Percentiles rank a stretch among this genome's conserved stretches.
Conservation (phyloP, 2,888 invertebrate genomes). For the Cosmorhoe ocellata region DNA sequence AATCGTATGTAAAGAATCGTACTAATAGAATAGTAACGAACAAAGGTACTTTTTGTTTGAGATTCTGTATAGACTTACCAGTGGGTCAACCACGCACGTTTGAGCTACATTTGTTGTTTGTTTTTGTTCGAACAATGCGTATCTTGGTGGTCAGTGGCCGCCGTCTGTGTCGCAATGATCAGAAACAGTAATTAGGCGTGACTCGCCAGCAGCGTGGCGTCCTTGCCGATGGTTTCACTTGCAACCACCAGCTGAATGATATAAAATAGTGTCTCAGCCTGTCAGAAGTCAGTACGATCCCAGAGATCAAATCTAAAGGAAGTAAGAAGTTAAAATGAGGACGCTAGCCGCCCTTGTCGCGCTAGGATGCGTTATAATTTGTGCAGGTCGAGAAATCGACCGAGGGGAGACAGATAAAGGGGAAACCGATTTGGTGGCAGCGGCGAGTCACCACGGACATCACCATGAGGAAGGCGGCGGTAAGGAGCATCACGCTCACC, state of each 20-base stretch:
- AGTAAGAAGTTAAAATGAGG: constrained; percentile 60
- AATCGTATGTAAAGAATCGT: no score
- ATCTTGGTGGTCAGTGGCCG: constrained; percentile 17
- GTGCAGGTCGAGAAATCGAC: constrained; percentile 65
- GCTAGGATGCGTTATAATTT: constrained; percentile 62
- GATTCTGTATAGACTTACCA: constrained; percentile 4
- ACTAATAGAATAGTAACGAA: no score
- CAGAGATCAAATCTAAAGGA: constrained; percentile 65
- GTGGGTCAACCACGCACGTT: constrained; percentile 4
- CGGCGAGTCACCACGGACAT: constrained; percentile 74
- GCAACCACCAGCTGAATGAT: constrained; percentile 70
- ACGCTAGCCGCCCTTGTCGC: constrained; percentile 71
- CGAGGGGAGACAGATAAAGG: no score
- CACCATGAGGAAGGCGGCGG: constrained; percentile 87
- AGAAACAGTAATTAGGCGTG: constrained; percentile 64
- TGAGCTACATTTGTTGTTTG: constrained; percentile 6
- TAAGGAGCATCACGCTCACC: constrained; percentile 85
- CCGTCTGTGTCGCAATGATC: constrained; percentile 52
- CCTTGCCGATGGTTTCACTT: constrained; percentile 79
- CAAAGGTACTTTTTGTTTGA: no score
- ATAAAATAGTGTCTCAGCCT: constrained; percentile 71
- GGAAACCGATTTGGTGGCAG: constrained; percentile 73
- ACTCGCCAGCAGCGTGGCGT: constrained; percentile 60
- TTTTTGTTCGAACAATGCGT: constrained; percentile 21
- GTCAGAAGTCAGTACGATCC: constrained; percentile 64